Percentiles rank a stretch among this genome's conserved stretches.
Conservation (phyloP, 35 echinoderm and acorn worm species). For the Ophioderma brevispina region DNA sequence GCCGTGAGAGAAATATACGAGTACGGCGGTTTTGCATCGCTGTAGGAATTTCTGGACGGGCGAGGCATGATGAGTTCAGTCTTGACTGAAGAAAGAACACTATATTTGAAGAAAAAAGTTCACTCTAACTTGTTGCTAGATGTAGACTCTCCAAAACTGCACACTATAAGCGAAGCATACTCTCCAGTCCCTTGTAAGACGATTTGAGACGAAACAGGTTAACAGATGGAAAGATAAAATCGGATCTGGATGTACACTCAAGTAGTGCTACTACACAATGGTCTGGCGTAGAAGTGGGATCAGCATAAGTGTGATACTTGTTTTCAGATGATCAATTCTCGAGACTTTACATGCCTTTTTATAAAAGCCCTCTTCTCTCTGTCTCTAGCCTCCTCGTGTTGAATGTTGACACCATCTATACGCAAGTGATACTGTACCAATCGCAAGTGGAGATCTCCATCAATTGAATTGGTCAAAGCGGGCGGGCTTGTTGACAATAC, state of each 20-base stretch:
- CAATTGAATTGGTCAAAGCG: constrained; percentile 18
- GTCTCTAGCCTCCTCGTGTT: not conserved
- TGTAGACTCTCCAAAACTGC: not conserved
- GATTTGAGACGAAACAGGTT: too few relatives aligned
- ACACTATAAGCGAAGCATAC: not conserved
- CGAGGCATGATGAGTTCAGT: constrained; percentile 78
- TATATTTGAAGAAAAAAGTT: not conserved
- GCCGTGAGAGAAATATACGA: constrained; percentile 98
- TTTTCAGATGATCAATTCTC: not conserved
- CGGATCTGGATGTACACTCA: too few relatives aligned
- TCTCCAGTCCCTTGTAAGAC: too few relatives aligned
- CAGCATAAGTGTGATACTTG: not conserved
- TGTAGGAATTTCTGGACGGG: constrained; percentile 95
- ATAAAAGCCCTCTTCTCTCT: not conserved
- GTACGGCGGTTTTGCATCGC: constrained; percentile 99
- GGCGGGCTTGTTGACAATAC: constrained; percentile 50
- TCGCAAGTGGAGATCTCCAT: not conserved
- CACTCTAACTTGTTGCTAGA: not conserved
- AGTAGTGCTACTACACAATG: not conserved
- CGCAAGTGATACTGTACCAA: constrained; percentile 47
- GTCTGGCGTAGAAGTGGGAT: not conserved
- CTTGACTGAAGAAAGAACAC: not conserved
- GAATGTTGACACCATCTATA: not conserved
- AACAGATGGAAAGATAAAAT: too few relatives aligned
- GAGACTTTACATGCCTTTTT: not conserved